Evolutionary conservation across 2,888 invertebrate genomes (phyloP).

Genomic region (Stenichneumon culpator): DNA sequence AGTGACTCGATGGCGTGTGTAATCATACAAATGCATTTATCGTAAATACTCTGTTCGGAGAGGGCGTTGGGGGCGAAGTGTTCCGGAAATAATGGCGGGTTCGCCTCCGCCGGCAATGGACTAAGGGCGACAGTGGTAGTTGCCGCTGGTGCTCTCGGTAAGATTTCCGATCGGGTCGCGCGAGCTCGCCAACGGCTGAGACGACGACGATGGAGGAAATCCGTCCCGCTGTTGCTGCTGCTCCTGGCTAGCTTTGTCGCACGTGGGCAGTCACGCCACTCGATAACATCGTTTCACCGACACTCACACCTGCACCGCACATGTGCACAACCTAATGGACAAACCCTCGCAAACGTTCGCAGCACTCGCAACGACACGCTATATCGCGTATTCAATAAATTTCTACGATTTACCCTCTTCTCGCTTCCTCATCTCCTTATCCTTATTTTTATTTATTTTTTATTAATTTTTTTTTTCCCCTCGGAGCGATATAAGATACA

Average conservation of each 20-base stretch:
- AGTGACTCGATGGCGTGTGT: constrained; percentile 8
- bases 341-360: background rate
- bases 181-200: constrained; percentile 16
- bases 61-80: constrained; percentile 7
- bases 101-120: constrained; percentile 21
- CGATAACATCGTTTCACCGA: constrained; percentile 50
- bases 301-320: constrained; percentile 9
- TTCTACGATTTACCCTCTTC: constrained; percentile 39
- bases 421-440: constrained; percentile 48
- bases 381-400: constrained; percentile 35
- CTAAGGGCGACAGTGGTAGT: constrained; percentile 23
- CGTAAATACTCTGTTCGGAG: constrained; percentile 9
- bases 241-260: constrained; percentile 29
- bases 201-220: constrained; percentile 33
- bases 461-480: constrained; percentile 8
- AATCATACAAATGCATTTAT: constrained; percentile 30
- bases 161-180: constrained; percentile 36
- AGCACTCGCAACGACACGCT: constrained; percentile 25
- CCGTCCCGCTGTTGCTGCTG: constrained; percentile 26
- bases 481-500: constrained; percentile 12
- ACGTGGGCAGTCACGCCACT: constrained; percentile 50
- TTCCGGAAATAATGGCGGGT: constrained; percentile 35
- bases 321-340: constrained; percentile 26
- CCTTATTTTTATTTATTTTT: constrained; percentile 41
- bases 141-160: constrained; percentile 7